These are phyloP conservation scores for Cataglyphis livida DNA, from an alignment of 2,888 invertebrate species.

Conservation along the genomic window DNA sequence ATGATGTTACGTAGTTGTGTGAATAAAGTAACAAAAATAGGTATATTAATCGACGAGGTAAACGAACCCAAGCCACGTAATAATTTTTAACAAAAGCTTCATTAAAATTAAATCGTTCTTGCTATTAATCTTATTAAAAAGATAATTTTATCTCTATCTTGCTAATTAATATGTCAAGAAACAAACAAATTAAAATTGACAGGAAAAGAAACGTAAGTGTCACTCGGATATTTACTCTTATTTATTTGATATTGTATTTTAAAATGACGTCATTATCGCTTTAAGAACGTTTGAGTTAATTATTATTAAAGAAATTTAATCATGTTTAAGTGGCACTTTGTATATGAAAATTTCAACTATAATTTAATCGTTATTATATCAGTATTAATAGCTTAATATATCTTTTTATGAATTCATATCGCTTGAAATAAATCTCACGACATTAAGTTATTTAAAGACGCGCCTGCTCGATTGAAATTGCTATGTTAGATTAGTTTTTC, in stretches of 20 bases:
- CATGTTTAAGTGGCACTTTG: not conserved
- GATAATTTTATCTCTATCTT: not conserved
- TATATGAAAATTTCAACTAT: not conserved
- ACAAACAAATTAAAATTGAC: not conserved
- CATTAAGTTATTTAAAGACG: slow-evolving; percentile 2
- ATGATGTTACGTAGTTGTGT: not conserved
- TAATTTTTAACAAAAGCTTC: not conserved
- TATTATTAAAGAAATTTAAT: slow-evolving; percentile 1
- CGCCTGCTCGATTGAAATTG: not conserved
- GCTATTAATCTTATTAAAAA: not conserved
- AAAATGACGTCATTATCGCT: not conserved
- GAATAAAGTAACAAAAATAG: slow-evolving; percentile 26
- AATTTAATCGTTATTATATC: not conserved
- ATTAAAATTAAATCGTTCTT: not conserved
- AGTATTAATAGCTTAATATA: not conserved
- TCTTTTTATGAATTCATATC: not conserved
- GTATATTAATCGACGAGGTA: slow-evolving; percentile 6
- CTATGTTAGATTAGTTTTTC: not conserved
- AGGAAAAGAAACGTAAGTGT: not conserved
- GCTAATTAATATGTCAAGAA: not conserved
- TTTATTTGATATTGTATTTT: not conserved
- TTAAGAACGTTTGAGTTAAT: slow-evolving; percentile 1
- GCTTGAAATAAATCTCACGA: not conserved
- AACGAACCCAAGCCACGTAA: not conserved
- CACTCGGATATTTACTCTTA: not conserved